Conservation (phyloP, 2,888 invertebrate genomes). For the Ennomos quercinarius region DNA sequence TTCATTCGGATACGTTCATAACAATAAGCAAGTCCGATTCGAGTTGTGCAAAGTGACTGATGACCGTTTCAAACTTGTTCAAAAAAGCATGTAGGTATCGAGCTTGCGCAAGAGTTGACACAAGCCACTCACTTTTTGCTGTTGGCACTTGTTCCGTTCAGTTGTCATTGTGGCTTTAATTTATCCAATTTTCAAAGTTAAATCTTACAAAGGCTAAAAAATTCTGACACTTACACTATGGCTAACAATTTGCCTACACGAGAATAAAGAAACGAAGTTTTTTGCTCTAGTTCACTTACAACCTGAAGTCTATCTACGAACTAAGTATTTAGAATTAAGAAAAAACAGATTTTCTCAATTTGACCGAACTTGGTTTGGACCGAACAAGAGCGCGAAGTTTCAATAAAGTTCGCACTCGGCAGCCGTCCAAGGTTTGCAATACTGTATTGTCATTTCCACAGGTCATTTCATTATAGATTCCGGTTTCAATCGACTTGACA, state of each 20-base stretch:
- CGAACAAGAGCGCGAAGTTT: constrained; percentile 4
- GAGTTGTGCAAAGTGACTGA: constrained; percentile 36
- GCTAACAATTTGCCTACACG: too few species aligned
- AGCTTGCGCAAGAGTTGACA: constrained; percentile 36
- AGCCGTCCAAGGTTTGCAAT: constrained; percentile 5
- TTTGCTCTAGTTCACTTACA: too few species aligned
- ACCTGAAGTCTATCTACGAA: too few species aligned
- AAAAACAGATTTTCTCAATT: too few species aligned
- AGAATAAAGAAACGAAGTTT: too few species aligned
- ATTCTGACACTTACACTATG: too few species aligned
- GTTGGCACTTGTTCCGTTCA: constrained; percentile 42
- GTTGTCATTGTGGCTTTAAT: constrained; percentile 32
- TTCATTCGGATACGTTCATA: constrained; percentile 4
- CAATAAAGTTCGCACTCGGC: constrained; percentile 12
- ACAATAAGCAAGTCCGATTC: constrained; percentile 29
- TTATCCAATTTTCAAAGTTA: too few species aligned
- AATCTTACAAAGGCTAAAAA: too few species aligned
- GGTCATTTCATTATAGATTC: constrained; percentile 22
- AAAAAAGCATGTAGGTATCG: constrained; percentile 20
- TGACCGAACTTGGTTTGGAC: too few species aligned
- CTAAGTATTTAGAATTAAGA: too few species aligned
- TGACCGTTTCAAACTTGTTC: constrained; percentile 16
- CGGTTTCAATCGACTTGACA: constrained; percentile 18
- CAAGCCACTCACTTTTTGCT: constrained; percentile 52
- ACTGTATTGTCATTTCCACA: too few species aligned